Percentiles rank a stretch among this genome's conserved stretches.
These are phyloP conservation scores for Alces alces DNA, from an alignment of 2,113 vertebrate species.

Conservation along the genomic window DNA sequence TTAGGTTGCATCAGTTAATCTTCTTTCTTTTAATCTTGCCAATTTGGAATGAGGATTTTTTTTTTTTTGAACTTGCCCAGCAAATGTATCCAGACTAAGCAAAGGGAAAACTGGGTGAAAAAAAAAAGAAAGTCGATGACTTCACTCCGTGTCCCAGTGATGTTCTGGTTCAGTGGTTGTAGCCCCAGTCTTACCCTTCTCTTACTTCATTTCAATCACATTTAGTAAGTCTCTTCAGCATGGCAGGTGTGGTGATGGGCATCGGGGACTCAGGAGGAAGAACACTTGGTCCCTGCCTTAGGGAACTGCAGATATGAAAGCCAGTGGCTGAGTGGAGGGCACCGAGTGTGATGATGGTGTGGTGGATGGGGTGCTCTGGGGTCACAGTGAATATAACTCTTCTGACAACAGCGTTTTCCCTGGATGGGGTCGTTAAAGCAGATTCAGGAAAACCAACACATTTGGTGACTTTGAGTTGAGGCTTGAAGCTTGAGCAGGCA, in stretches of 20 bases:
- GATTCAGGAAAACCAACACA: not conserved
- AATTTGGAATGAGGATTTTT: slow-evolving; percentile 57
- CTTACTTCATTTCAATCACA: not conserved
- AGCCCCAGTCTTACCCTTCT: not conserved
- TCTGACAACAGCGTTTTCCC: not conserved
- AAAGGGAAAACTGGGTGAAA: not conserved
- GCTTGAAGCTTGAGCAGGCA: not conserved
- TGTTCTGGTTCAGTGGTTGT: not conserved
- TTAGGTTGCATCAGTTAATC: slow-evolving; percentile 61
- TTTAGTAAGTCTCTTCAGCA: not conserved
- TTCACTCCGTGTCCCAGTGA: not conserved
- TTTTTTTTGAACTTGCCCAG: slow-evolving; percentile 21
- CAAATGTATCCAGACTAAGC: not conserved
- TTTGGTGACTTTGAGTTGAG: not conserved
- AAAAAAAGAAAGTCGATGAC: not conserved
- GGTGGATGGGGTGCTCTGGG: too few species aligned
- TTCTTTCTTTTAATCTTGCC: slow-evolving; percentile 72
- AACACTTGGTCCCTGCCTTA: not conserved
- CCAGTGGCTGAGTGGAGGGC: not conserved
- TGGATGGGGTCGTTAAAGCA: not conserved
- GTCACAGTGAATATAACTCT: not conserved
- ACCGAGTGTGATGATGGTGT: not conserved
- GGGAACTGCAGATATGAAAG: not conserved
- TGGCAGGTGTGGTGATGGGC: not conserved
- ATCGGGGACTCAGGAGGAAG: not conserved